These are phyloP conservation scores for Enteromius mattozi DNA, from an alignment of 2,797 vertebrate species.

Conservation along the genomic window DNA sequence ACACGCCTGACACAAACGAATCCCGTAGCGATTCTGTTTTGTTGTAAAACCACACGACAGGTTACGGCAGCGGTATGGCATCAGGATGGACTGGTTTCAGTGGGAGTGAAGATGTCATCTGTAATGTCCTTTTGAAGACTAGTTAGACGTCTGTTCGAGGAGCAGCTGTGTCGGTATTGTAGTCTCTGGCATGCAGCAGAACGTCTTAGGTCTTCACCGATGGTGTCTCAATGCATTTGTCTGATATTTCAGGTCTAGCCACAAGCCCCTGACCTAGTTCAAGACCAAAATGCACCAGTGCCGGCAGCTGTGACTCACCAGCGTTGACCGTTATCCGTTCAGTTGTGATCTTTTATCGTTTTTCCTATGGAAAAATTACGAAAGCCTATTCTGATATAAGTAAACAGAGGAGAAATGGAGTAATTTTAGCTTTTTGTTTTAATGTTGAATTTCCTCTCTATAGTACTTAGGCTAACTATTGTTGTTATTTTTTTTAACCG, in stretches of 20 bases:
- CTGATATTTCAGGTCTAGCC: constrained; percentile 19
- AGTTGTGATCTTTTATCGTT: constrained; percentile 25
- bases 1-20: background rate
- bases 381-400: background rate
- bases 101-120: background rate
- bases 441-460: no score
- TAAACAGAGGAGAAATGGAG: background rate
- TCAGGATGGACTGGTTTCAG: constrained; percentile 25
- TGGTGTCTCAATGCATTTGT: background rate
- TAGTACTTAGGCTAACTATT: background rate
- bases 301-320: constrained; percentile 28
- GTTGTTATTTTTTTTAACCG: background rate
- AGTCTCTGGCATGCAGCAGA: background rate
- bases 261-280: constrained; percentile 39
- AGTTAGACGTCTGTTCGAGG: background rate
- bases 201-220: background rate
- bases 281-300: constrained; percentile 3
- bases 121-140: background rate
- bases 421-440: background rate
- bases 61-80: background rate
- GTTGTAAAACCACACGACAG: background rate
- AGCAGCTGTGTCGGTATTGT: background rate
- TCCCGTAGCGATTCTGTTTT: background rate
- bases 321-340: background rate
- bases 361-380: background rate